Conservation (phyloP, 2,797 vertebrate species). For the Chlorospingus semifuscus region DNA sequence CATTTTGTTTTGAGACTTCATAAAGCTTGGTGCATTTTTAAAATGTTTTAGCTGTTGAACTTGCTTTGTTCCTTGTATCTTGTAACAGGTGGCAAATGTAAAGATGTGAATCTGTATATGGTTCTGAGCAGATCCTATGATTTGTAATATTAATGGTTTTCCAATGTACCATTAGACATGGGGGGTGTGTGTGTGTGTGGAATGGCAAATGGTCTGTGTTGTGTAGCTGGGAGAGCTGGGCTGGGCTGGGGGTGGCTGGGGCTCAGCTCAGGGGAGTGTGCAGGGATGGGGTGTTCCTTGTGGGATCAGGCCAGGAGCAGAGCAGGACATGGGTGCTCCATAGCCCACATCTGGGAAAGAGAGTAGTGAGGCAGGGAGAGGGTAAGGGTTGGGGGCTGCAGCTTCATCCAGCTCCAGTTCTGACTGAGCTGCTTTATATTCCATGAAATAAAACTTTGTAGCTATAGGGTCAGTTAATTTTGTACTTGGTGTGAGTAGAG, state of each 20-base stretch:
- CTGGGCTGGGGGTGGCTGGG: background rate
- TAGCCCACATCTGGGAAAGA: background rate
- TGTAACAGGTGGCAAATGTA: slow-evolving; percentile 77
- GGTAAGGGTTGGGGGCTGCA: background rate
- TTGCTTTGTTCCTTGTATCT: slow-evolving; percentile 75
- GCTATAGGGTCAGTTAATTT: background rate
- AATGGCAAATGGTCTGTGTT: background rate
- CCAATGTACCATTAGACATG: slow-evolving; percentile 71
- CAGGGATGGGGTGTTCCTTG: background rate
- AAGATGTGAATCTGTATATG: slow-evolving; percentile 78
- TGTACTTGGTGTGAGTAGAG: slow-evolving; percentile 19
- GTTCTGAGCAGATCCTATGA: slow-evolving; percentile 73
- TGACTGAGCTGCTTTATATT: slow-evolving; percentile 34
- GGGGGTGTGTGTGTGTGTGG: slow-evolving; percentile 7
- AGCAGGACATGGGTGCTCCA: background rate
- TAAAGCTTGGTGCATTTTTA: slow-evolving; percentile 82
- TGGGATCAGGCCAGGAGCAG: background rate
- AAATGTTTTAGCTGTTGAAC: slow-evolving; percentile 79
- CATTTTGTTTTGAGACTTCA: slow-evolving; percentile 81
- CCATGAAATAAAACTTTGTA: background rate
- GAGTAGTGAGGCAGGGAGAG: background rate
- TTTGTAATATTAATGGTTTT: slow-evolving; percentile 72
- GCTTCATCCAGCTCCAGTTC: background rate
- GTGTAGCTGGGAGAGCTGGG: background rate
- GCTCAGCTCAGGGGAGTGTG: background rate